A percentile compares a stretch with the other conserved stretches of the same genome.
phyloP scores from a whole-genome alignment of 2,113 vertebrate species.

The Rhea americana region DNA sequence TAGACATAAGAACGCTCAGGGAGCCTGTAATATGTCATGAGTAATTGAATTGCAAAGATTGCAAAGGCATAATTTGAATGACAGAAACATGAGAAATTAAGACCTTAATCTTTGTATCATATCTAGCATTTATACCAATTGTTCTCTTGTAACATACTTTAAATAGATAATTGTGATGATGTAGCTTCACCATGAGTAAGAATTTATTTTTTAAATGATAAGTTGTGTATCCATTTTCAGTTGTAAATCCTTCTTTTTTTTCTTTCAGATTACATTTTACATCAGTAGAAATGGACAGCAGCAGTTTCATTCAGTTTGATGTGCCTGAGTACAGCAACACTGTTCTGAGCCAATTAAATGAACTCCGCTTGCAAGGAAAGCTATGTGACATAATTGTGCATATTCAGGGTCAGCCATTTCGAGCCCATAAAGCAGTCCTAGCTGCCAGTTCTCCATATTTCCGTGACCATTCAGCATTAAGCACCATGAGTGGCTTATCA shows the following conservation, averaged over 20 bases:
- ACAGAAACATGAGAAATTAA: neutral
- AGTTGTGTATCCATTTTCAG: neutral
- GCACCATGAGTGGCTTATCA: slow-evolving; percentile 98
- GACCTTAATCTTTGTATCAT: neutral
- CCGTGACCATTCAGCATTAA: slow-evolving; percentile 95
- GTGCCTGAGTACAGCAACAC: slow-evolving; percentile 98
- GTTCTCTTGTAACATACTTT: neutral
- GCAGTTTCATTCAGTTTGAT: slow-evolving; percentile 97
- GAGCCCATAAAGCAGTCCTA: slow-evolving; percentile 95
- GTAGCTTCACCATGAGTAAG: neutral
- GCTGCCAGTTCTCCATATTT: slow-evolving; percentile 98
- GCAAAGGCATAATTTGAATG: neutral
- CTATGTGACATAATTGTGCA: slow-evolving; percentile 98
- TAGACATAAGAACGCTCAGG: neutral
- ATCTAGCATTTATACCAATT: neutral
- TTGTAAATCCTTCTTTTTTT: slow-evolving; percentile 23
- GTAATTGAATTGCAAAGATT: neutral
- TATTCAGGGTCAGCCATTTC: slow-evolving; percentile 96
- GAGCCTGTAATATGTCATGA: neutral
- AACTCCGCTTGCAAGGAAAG: slow-evolving; percentile 95
- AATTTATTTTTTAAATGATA: neutral
- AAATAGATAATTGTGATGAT: neutral
- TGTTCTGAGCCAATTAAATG: slow-evolving; percentile 95
- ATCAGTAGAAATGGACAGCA: slow-evolving; percentile 93
- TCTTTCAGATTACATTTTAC: slow-evolving; percentile 72